Base-by-base conservation (phyloP, 2,113 vertebrate species). In the Sturnus vulgaris region DNA sequence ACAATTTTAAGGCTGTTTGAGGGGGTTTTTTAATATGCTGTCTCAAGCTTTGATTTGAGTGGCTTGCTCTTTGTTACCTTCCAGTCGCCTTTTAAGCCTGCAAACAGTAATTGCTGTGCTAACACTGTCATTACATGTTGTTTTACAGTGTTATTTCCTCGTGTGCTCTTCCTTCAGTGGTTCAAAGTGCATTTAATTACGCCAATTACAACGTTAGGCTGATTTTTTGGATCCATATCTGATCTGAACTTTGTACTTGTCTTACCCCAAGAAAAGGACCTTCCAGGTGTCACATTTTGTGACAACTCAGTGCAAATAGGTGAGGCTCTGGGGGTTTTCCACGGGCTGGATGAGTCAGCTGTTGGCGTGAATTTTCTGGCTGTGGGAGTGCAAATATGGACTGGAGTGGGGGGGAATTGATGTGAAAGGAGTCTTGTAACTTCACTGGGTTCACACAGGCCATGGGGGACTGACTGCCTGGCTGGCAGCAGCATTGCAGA, bases 61-160 rank as follows among this genome's bases (percentile, higher is more conserved):
- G 44, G 33, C 21, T 40, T 0, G 1, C 30, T 68, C 77, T 86
- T 92, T 42, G 80, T 88, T 93, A 40, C 86, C 73, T 86, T 76
- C 57, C 82, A 63, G 77, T 81, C 88, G n/a, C 46, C 83, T 93
- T 94, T 86, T 40, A 37, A 72, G 66, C 56, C 86, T 84, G 53
- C 40, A 65, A 63, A 39, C 63, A 70, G 76, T 64, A 77, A 72
- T 85, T 91, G 86, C 91, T 79, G 57, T 71, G 56, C 49, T 76
- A 31, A 40, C 37, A 6, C 52, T 69, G 33, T 76, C 49, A 27
- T 81, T 88, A 37, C 0, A 0, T 42, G 44, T 44, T 84, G 92
- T 21, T 92, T 76, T 35, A n/a, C 71, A 35, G 70, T 22, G 35
- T 68, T 75, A 40, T 12, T 89, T 92, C 70, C 42, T 70, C 64